Conservation (phyloP, 1,140 invertebrate species). For the Ceratina australensis region DNA sequence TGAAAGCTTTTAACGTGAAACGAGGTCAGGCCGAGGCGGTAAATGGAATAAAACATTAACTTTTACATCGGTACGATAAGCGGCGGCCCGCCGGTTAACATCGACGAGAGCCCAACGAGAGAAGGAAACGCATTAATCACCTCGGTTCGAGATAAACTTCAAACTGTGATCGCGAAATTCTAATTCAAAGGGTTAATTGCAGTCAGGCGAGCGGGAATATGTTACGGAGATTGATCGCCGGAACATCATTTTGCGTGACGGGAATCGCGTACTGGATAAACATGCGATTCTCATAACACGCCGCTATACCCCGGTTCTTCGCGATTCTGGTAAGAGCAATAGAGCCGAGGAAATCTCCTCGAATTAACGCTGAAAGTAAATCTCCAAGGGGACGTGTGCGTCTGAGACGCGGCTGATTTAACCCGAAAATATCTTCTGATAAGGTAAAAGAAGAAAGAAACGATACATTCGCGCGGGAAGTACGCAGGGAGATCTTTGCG, state of each 20-base stretch:
- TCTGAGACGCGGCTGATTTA: neutral
- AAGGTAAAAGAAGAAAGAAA: constrained; percentile 28
- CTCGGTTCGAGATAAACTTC: constrained; percentile 46
- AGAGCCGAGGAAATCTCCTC: no score
- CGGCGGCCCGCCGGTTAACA: neutral
- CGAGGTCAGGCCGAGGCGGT: neutral
- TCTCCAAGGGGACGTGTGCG: no score
- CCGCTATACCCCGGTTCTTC: neutral
- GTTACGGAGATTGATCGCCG: constrained; percentile 22
- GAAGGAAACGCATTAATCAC: constrained; percentile 28
- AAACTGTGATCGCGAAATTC: constrained; percentile 39
- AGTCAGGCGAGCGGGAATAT: constrained; percentile 11
- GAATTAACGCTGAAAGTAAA: no score
- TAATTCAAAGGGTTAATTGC: constrained; percentile 31
- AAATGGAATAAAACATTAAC: constrained; percentile 17
- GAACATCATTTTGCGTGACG: constrained; percentile 23
- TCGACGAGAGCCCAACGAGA: neutral
- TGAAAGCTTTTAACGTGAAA: neutral
- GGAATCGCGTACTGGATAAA: neutral
- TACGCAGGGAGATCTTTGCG: constrained; percentile 45
- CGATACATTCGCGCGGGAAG: constrained; percentile 1
- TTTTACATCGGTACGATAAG: neutral
- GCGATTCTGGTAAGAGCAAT: no score
- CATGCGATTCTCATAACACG: neutral
- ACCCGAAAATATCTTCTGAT: constrained; percentile 35